Percentiles rank a stretch among this genome's conserved stretches.
phyloP scores from a whole-genome alignment of 2,113 vertebrate species.

The Phylloscopus whistleri region DNA sequence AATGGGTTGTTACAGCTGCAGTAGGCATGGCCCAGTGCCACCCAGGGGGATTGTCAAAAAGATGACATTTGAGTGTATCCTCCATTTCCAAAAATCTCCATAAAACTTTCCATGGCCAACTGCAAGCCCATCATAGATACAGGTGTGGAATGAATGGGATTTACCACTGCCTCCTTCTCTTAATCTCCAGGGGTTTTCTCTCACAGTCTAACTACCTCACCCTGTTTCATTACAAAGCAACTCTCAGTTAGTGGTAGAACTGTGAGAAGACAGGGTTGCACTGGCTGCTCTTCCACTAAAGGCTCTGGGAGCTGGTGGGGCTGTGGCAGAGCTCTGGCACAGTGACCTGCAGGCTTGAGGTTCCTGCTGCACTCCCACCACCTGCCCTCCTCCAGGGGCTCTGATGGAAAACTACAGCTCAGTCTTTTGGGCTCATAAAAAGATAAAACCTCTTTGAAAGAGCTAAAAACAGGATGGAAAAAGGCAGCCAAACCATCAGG shows the following conservation, averaged over 20 bases:
- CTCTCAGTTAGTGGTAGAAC: not conserved
- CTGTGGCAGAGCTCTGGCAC: not conserved
- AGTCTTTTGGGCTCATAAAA: not conserved
- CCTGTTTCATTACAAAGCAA: not conserved
- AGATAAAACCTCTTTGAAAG: not conserved
- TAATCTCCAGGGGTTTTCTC: not conserved
- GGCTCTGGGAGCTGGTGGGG: rapidly evolving
- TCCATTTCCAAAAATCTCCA: not conserved
- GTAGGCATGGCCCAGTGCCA: not conserved
- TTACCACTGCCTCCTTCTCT: not conserved
- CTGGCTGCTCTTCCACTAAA: not conserved
- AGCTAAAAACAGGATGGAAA: not conserved
- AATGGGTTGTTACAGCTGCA: not conserved
- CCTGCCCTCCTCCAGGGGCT: not conserved
- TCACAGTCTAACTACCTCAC: not conserved
- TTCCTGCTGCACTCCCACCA: rapidly evolving
- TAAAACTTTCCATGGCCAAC: not conserved
- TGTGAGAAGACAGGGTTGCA: not conserved
- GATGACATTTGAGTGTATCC: not conserved
- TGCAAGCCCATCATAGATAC: not conserved
- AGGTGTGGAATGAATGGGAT: not conserved
- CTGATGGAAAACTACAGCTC: not conserved
- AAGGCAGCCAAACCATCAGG: not conserved
- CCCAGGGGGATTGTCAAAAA: not conserved
- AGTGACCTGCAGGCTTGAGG: not conserved